A percentile compares a stretch with the other conserved stretches of the same genome.
These are phyloP conservation scores for Leptopilina drosophilae DNA, from an alignment of 2,888 invertebrate genomes.

Conservation along the genomic window DNA sequence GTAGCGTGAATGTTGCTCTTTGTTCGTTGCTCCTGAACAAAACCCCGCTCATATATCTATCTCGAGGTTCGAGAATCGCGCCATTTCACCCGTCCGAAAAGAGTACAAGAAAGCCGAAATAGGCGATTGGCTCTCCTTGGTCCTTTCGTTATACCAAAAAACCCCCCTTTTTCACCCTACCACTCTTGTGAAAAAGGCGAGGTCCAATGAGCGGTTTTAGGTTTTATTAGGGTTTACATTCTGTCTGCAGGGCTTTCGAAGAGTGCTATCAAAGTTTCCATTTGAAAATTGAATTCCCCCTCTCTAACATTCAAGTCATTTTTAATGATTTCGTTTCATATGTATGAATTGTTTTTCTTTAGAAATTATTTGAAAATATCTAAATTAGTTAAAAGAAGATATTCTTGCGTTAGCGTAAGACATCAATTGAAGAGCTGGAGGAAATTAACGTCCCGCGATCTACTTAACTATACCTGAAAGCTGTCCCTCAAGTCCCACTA, in stretches of 20 bases:
- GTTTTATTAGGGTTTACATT: constrained; percentile 27
- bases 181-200: constrained; percentile 9
- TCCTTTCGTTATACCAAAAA: constrained; percentile 1
- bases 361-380: too few species aligned
- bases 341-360: too few species aligned
- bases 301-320: background rate
- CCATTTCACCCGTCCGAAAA: constrained; percentile 70
- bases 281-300: constrained; percentile 30
- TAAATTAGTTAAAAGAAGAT: too few species aligned
- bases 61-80: constrained; percentile 63
- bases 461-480: too few species aligned
- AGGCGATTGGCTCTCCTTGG: constrained; percentile 45
- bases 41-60: constrained; percentile 64
- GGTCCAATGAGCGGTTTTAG: constrained; percentile 26
- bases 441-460: too few species aligned
- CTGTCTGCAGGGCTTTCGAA: background rate
- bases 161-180: background rate
- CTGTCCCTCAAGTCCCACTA: too few species aligned
- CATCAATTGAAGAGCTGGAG: too few species aligned
- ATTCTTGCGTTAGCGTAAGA: too few species aligned
- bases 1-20: constrained; percentile 76
- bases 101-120: constrained; percentile 61
- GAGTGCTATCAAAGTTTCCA: constrained; percentile 18
- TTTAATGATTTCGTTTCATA: too few species aligned
- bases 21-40: constrained; percentile 68